Evolutionary conservation across 2,113 vertebrate genomes (phyloP).

Genomic region (Malurus cyaneus): DNA sequence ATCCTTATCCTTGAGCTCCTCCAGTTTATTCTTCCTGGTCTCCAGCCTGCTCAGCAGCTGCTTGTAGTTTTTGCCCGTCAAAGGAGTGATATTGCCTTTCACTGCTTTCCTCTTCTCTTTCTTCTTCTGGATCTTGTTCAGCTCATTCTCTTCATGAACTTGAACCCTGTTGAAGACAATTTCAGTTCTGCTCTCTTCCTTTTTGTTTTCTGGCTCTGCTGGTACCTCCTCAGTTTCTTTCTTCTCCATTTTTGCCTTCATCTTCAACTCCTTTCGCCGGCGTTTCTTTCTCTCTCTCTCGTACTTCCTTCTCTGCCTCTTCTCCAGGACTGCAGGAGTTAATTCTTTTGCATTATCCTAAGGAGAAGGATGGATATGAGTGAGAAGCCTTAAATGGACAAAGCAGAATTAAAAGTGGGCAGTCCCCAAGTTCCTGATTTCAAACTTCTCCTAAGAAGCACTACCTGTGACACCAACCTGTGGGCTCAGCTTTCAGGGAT

Average conservation of each 20-base stretch:
- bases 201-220: neutral
- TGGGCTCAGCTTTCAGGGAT: neutral
- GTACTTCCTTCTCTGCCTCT: constrained; percentile 83
- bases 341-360: constrained; percentile 77
- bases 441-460: neutral
- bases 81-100: constrained; percentile 87
- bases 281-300: constrained; percentile 91
- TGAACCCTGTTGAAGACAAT: constrained; percentile 88
- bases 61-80: constrained; percentile 91
- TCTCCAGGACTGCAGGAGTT: constrained; percentile 77
- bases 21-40: constrained; percentile 80
- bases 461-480: neutral
- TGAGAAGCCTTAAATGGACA: neutral
- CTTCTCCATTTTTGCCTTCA: constrained; percentile 79
- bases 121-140: constrained; percentile 75
- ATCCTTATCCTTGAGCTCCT: constrained; percentile 82
- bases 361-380: neutral
- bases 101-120: constrained; percentile 77
- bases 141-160: constrained; percentile 70
- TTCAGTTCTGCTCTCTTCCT: constrained; percentile 29
- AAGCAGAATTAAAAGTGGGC: neutral
- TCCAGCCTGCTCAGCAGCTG: constrained; percentile 88
- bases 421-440: neutral
- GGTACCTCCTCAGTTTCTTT: neutral
- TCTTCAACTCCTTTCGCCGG: constrained; percentile 83